phyloP scores from a whole-genome alignment of 1,140 invertebrate genomes.

The Eufriesea mexicana region DNA sequence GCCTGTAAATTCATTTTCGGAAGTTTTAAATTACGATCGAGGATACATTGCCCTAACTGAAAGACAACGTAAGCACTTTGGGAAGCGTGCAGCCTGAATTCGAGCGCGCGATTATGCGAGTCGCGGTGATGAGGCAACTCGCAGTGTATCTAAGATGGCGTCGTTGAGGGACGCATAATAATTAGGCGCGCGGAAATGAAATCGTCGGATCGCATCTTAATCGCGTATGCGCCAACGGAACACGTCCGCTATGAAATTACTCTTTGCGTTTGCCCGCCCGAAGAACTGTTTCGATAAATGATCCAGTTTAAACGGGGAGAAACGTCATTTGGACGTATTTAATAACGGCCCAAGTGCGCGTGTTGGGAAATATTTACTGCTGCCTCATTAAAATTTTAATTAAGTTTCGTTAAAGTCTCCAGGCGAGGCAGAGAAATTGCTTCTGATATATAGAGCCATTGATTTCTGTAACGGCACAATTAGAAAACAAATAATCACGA shows the following conservation, averaged over 20 bases:
- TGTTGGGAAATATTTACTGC: background rate
- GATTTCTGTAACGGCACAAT: background rate
- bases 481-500: background rate
- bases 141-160: background rate
- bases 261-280: too few species aligned
- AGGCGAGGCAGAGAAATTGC: background rate
- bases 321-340: background rate
- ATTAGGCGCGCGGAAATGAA: background rate
- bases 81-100: background rate
- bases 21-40: background rate
- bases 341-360: background rate
- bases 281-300: background rate
- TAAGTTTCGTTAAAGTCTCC: background rate
- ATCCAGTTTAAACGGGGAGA: background rate
- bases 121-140: background rate
- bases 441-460: background rate
- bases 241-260: background rate
- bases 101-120: background rate
- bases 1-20: background rate
- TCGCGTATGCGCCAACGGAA: background rate
- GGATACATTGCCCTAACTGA: background rate
- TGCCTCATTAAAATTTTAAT: constrained; percentile 16
- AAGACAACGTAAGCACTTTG: background rate
- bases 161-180: constrained; percentile 27
- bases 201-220: constrained; percentile 6